Conservation (phyloP, 1,140 invertebrate species). For the Philotrypesis tridentata region DNA sequence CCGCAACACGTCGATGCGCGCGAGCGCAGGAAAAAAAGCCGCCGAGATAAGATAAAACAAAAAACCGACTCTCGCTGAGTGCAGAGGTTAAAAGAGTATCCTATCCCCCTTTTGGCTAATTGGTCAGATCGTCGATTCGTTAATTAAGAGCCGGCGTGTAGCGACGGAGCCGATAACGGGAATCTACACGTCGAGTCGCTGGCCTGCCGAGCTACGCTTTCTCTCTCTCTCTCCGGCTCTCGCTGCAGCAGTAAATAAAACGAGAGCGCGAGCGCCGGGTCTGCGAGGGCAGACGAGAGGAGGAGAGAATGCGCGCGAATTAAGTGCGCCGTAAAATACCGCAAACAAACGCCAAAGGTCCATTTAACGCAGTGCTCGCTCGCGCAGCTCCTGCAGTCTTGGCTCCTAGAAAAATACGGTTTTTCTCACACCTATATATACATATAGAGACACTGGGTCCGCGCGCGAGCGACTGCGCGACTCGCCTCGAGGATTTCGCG, state of each 20-base stretch:
- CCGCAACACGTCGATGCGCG: background rate
- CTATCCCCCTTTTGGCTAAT: constrained; percentile 9
- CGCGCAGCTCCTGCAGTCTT: background rate
- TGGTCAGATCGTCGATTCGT: constrained; percentile 32
- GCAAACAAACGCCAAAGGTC: constrained; percentile 37
- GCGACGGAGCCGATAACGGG: background rate
- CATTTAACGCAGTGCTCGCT: constrained; percentile 17
- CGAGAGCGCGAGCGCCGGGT: background rate
- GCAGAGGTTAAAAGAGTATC: constrained; percentile 33
- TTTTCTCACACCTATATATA: constrained; percentile 25
- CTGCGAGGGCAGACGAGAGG: background rate
- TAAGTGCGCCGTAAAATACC: constrained; percentile 35
- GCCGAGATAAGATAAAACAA: background rate
- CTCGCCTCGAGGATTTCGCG: background rate
- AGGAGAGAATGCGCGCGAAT: background rate
- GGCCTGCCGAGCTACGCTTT: background rate
- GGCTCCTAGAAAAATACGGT: constrained; percentile 37
- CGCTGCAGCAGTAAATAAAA: background rate
- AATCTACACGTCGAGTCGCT: background rate
- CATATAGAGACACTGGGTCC: too few species aligned
- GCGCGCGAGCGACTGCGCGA: background rate
- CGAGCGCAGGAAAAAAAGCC: background rate
- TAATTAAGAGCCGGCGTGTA: constrained; percentile 25
- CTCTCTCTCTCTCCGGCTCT: background rate
- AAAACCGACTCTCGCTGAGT: background rate